Evolutionary conservation across 2,113 vertebrate species (phyloP), one percentile per base, ranked within the genome.

Genomic region (Columbina picui): DNA sequence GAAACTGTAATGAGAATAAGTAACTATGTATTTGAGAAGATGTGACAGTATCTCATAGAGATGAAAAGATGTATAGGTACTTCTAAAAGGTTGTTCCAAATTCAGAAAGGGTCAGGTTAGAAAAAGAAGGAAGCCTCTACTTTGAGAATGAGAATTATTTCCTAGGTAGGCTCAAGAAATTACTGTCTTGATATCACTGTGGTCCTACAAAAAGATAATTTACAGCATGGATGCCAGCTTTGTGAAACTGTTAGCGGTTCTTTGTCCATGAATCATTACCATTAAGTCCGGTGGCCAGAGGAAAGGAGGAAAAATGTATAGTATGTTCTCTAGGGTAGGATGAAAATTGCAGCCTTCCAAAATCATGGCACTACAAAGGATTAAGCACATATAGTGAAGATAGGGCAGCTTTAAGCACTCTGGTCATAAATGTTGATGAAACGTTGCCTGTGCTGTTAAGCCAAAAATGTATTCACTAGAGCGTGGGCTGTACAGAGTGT

Each of bases 141-240:
- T 93, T 89, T 16, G 22, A 81, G 47, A 92, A 53, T 57, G 27
- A 57, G 65, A 73, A 64, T 70, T 16, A 94, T 90, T 96, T 96
- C 79, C 64, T 43, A 84, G 39, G 49, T 57, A 92, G n/a, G 25
- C 29, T 86, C 30, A 75, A 78, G 52, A 94, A 90, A 71, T 90
- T 45, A 47, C 41, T 69, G 23, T 34, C 53, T 75, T 83, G 70
- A 25, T 78, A 61, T 80, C 39, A 52, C 52, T 32, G 25, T 26
- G 25, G n/a, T 85, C 47, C 70, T 50, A 75, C 61, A 89, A 60
- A 91, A 53, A 50, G 36, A 26, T 71, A 68, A 92, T 84, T 83
- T 87, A 84, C 39, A 63, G 38, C 56, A 57, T 23, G 11, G 50
- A 60, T 89, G 22, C 45, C 63, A 34, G 9, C 80, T 80, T 73